phyloP scores from a whole-genome alignment of 2,113 vertebrate genomes.

The Indicator indicator region DNA sequence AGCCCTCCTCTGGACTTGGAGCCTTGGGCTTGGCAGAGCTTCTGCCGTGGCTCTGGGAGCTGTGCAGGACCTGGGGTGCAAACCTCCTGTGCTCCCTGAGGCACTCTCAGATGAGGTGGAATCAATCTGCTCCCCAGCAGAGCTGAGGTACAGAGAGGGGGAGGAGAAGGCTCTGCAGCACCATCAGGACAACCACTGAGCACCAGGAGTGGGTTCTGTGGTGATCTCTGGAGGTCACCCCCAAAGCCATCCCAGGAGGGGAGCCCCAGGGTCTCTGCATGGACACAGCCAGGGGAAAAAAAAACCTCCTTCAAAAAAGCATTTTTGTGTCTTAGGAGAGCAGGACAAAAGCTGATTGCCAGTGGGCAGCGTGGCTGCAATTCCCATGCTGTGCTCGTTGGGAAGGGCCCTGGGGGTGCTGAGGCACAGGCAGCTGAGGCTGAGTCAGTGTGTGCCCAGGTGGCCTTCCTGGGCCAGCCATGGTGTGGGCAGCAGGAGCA shows the following conservation, averaged over 20 bases:
- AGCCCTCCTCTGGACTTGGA: not conserved
- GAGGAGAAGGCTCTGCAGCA: not conserved
- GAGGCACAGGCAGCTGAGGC: too few species aligned
- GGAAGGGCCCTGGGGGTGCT: not conserved
- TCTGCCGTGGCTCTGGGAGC: not conserved
- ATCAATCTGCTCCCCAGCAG: accelerated
- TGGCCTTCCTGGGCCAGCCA: too few species aligned
- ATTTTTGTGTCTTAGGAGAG: not conserved
- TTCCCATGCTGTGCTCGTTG: not conserved
- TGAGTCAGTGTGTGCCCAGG: too few species aligned
- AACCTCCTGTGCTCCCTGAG: not conserved
- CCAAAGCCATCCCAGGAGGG: not conserved
- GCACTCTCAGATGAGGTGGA: not conserved
- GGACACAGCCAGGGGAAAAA: accelerated
- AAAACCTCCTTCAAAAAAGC: not conserved
- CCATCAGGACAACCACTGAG: not conserved
- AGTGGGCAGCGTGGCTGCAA: not conserved
- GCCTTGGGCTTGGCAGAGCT: not conserved
- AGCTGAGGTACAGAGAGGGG: not conserved
- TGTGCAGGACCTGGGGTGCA: accelerated
- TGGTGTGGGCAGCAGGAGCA: too few species aligned
- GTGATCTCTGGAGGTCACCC: not conserved
- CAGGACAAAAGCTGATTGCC: not conserved
- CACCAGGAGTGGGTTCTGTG: not conserved
- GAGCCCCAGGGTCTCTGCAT: accelerated